Evolutionary conservation across 2,888 invertebrate genomes (phyloP), one percentile per base, ranked within the genome.

Genomic region (Pammene aurita): DNA sequence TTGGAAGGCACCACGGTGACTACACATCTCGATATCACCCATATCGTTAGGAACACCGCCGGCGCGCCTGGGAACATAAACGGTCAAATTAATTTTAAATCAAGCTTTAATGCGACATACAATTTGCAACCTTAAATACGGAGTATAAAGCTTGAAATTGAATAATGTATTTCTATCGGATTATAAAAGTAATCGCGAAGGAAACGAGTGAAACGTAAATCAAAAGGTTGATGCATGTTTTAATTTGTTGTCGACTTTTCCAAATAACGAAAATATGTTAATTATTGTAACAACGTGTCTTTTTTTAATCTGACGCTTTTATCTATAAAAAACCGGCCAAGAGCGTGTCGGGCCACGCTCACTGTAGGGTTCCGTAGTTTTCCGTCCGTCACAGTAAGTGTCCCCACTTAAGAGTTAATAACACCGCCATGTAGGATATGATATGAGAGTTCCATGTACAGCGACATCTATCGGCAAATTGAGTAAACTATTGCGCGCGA

Each of bases 11-110:
- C 84, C 16, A 90, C 83, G 16, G 79, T 82, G 69, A 91, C 90
- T 61, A 91, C 84, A 73, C 90, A 89, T 65, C 92, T 80, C 7
- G 85, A 85, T 80, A 92, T 90, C 42, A 92, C 88, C 93, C 93
- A 93, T 76, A 92, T 82, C 38, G 81, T 85, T 70, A 92, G 86
- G 76, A 92, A 92, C 50, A 92, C 75, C 6, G 91, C 92, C 61
- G 93, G 93, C 9, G 90, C 92, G 64, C 92, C 93, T 93, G 81
- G 13, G 67, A 76, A 71, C 34, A 46, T 41, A 61, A 61, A 63
- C 26, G 34, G 13, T 44, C 52, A 64, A 64, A 62, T 60, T 65
- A 62, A 70, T 72, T 58, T 60, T 48, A 34, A 50, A 62, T 55
- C 26, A 18, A n/a, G 26, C 54, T 7, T 26, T 9, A 11, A 11